phyloP scores from a whole-genome alignment of 2,888 invertebrate species.

The Epistrophe grossulariae region DNA sequence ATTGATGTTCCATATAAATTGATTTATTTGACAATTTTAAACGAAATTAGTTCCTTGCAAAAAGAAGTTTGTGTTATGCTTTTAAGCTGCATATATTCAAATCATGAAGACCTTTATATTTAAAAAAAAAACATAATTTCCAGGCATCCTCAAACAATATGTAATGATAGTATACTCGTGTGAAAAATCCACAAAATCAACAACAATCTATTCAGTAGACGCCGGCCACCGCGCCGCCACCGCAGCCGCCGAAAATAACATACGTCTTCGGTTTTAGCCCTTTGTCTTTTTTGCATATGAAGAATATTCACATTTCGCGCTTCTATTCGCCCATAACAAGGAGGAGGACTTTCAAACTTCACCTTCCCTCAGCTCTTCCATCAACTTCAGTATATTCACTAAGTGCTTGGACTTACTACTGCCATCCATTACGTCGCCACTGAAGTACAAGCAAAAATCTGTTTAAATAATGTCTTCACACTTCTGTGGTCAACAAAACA shows the following conservation, averaged over 20 bases:
- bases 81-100: no score
- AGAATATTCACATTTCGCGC: constrained; percentile 45
- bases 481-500: constrained; percentile 75
- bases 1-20: no score
- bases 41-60: no score
- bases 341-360: not conserved
- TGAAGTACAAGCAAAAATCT: constrained; percentile 68
- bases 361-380: not conserved
- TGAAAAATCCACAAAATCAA: constrained; percentile 65
- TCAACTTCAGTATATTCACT: constrained; percentile 1
- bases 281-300: constrained; percentile 31
- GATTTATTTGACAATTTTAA: no score
- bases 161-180: constrained; percentile 47
- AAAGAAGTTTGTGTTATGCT: no score
- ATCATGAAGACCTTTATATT: no score
- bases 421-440: constrained; percentile 54
- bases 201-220: constrained; percentile 49
- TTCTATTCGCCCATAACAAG: constrained; percentile 37
- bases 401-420: constrained; percentile 27
- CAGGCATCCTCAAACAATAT: not conserved
- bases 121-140: not conserved
- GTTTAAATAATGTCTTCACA: constrained; percentile 76
- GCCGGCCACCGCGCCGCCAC: not conserved
- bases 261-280: constrained; percentile 37
- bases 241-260: constrained; percentile 7